Evolutionary conservation across 1,140 invertebrate species (phyloP).

Genomic region (Acromyrmex echinatior): DNA sequence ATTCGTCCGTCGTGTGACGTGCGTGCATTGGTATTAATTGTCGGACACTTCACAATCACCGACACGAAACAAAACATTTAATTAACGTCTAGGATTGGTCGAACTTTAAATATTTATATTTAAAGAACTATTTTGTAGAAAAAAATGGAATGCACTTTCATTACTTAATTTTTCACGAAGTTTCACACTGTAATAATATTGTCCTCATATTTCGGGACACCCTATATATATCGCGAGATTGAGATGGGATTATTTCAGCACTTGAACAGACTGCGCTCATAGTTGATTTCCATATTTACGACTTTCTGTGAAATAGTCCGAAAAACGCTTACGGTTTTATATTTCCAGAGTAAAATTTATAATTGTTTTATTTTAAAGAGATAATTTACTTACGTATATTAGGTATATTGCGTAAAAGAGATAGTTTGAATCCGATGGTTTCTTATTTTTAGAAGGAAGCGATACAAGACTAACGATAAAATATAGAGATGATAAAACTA

Average conservation of each 20-base stretch:
- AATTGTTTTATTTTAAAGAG: background rate
- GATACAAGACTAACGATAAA: background rate
- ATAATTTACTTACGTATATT: slow-evolving; percentile 1
- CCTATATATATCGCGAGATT: background rate
- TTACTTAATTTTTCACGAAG: too few species aligned
- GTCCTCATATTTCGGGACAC: too few species aligned
- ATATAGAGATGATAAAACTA: background rate
- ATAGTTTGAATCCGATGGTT: background rate
- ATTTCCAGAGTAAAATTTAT: background rate
- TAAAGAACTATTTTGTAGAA: too few species aligned
- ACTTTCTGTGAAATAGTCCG: background rate
- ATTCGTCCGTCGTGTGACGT: too few species aligned
- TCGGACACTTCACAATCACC: too few species aligned
- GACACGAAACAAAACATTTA: too few species aligned
- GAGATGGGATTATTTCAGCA: slow-evolving; percentile 2
- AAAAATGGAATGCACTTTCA: too few species aligned
- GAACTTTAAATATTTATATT: too few species aligned
- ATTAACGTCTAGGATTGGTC: too few species aligned
- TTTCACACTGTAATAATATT: too few species aligned
- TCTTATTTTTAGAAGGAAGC: background rate
- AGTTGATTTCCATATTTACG: slow-evolving; percentile 7
- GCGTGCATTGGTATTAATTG: too few species aligned
- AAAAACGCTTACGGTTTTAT: background rate
- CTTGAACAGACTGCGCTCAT: background rate
- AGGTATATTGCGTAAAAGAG: background rate